These are phyloP conservation scores for Scalopus aquaticus DNA, from an alignment of 2,113 vertebrate genomes.

Conservation along the genomic window DNA sequence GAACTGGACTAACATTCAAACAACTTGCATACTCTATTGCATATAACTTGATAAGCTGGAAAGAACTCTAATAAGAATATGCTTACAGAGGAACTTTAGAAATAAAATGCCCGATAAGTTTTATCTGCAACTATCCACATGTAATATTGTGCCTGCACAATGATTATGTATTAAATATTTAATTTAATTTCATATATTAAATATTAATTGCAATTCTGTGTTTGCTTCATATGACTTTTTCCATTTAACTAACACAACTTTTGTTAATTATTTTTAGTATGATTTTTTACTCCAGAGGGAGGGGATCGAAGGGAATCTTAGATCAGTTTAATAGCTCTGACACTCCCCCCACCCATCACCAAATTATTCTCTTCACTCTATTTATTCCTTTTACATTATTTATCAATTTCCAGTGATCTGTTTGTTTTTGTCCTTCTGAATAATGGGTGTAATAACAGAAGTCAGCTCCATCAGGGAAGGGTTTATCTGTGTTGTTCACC, in stretches of 20 bases:
- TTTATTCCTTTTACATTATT: neutral
- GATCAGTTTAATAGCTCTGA: neutral
- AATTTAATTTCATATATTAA: neutral
- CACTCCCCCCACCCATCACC: neutral
- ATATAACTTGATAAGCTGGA: neutral
- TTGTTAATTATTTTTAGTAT: neutral
- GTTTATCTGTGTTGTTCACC: neutral
- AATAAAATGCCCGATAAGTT: neutral
- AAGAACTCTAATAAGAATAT: neutral
- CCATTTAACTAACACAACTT: neutral
- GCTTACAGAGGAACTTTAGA: constrained; percentile 34
- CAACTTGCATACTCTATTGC: neutral
- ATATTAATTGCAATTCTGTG: constrained; percentile 11
- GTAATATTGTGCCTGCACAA: neutral
- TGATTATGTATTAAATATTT: neutral
- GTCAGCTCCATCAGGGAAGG: neutral
- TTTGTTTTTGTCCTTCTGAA: constrained; percentile 14
- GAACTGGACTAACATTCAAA: constrained; percentile 38
- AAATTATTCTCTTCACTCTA: neutral
- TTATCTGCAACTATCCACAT: neutral
- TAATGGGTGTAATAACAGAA: neutral
- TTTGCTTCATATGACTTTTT: neutral
- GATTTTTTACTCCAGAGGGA: neutral
- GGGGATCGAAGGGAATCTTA: neutral
- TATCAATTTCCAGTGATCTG: neutral